Percentiles rank a stretch among this genome's conserved stretches.
Conservation (phyloP, 2,888 invertebrate species). For the Agrochola lychnidis region DNA sequence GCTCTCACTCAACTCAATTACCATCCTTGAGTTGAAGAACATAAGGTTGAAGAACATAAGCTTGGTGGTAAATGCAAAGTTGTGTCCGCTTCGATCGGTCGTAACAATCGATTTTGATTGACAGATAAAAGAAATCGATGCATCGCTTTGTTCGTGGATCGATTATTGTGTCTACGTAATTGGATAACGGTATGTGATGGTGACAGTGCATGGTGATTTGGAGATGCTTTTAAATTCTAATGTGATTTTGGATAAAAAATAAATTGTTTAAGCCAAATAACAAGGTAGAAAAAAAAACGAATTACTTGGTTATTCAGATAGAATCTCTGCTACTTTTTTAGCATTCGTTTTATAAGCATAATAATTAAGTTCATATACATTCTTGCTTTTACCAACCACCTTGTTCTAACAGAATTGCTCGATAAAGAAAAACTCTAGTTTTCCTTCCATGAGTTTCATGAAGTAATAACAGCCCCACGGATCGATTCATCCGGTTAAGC, state of each 20-base stretch:
- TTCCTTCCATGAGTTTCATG: not conserved
- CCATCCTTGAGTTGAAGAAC: slow-evolving; percentile 5
- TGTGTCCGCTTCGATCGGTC: slow-evolving; percentile 71
- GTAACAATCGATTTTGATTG: slow-evolving; percentile 86
- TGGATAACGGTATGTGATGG: slow-evolving; percentile 74
- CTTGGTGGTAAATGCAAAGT: slow-evolving; percentile 22
- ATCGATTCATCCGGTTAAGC: too few species aligned
- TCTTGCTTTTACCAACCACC: not conserved
- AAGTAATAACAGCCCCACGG: too few species aligned
- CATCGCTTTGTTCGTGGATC: slow-evolving; percentile 81
- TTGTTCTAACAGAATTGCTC: not conserved
- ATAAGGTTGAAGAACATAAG: slow-evolving; percentile 30
- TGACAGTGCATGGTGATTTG: slow-evolving; percentile 59
- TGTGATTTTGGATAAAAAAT: slow-evolving; percentile 15
- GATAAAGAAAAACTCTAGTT: not conserved
- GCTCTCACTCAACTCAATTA: not conserved
- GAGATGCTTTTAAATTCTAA: slow-evolving; percentile 45
- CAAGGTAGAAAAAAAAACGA: not conserved
- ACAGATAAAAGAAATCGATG: slow-evolving; percentile 85
- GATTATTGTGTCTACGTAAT: slow-evolving; percentile 83
- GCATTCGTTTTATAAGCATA: not conserved
- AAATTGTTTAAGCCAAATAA: slow-evolving; percentile 24
- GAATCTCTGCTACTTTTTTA: not conserved
- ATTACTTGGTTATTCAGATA: not conserved
- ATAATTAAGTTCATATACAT: not conserved